Evolutionary conservation across 2,113 vertebrate genomes (phyloP), one percentile per base, ranked within the genome.

Genomic region (Nibea albiflora): DNA sequence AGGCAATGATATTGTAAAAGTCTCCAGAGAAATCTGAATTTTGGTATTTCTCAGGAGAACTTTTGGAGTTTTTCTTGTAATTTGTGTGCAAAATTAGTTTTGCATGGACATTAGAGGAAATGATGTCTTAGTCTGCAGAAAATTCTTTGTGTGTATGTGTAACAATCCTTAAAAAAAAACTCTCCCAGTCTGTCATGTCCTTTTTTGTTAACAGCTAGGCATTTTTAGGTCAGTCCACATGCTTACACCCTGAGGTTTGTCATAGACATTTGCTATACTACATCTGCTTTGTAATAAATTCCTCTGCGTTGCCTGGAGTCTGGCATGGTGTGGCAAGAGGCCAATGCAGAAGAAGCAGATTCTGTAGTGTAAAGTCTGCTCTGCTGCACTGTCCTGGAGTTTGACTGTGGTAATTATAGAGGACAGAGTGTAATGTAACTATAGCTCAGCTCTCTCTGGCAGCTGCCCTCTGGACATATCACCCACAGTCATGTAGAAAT

Each of bases 401-500:
- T 80, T 81, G 76, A 88, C 85, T 86, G 73, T 49, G 61, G 73
- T 89, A 90, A 94, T 92, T 89, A 93, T 62, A 83, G 91, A 88
- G 89, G 62, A 84, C 65, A 24, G 53, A 88, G 47, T 82, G 65
- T 76, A 88, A 82, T 81, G 69, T 73, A 92, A 87, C 89, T 84
- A 84, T 81, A 85, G 86, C 79, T 74, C 67, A 64, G 52, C 70
- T 77, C 16, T 83, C 60, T 74, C 63, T 73, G 75, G 69, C 88
- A 84, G 81, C 82, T 89, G 70, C 73, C 72, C 58, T 85, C 65
- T 77, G 80, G 79, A 56, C 52, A 31, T 76, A 70, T 78, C 47
- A 72, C 76, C 77, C 87, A 53, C 75, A 78, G 73, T 84, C 76
- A 78, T n/a, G 15, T 58, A 63, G 52, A 57, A 76, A 86, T 65